These are phyloP conservation scores for Dichetophora obliterata DNA, from an alignment of 2,888 invertebrate genomes.

Conservation along the genomic window DNA sequence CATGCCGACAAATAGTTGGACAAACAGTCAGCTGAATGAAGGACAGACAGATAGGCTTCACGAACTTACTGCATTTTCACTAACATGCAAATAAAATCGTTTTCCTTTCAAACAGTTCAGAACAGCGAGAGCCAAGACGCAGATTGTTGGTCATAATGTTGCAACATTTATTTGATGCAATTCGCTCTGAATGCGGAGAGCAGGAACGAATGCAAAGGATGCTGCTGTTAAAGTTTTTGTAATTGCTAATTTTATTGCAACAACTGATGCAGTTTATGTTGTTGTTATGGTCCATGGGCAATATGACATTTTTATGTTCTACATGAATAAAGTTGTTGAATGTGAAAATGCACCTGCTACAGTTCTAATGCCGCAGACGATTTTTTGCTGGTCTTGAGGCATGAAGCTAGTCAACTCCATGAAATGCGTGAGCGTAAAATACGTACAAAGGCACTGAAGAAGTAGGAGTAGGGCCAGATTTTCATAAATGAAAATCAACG, in stretches of 20 bases:
- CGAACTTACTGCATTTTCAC: constrained; percentile 16
- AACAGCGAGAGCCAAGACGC: not conserved
- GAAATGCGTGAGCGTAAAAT: not conserved
- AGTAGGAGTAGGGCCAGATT: not conserved
- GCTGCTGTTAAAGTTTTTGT: not conserved
- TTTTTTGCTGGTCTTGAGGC: not conserved
- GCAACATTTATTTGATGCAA: constrained; percentile 10
- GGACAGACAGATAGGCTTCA: not conserved
- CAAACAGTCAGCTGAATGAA: not conserved
- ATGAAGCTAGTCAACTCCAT: not conserved
- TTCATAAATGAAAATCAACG: not conserved
- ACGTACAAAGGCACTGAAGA: not conserved
- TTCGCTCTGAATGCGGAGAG: not conserved
- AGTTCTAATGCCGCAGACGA: not conserved
- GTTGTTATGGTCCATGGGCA: constrained; percentile 11
- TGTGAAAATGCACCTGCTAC: constrained; percentile 29
- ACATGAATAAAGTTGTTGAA: constrained; percentile 29
- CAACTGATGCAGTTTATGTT: not conserved
- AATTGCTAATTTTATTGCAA: not conserved
- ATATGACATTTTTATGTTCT: constrained; percentile 31
- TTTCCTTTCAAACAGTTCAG: constrained; percentile 1
- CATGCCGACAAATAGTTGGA: too few relatives aligned
- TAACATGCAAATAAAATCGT: constrained; percentile 29
- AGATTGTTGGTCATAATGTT: not conserved
- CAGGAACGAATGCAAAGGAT: not conserved